Conservation (phyloP, 1,140 invertebrate species). For the Procambarus virginalis region DNA sequence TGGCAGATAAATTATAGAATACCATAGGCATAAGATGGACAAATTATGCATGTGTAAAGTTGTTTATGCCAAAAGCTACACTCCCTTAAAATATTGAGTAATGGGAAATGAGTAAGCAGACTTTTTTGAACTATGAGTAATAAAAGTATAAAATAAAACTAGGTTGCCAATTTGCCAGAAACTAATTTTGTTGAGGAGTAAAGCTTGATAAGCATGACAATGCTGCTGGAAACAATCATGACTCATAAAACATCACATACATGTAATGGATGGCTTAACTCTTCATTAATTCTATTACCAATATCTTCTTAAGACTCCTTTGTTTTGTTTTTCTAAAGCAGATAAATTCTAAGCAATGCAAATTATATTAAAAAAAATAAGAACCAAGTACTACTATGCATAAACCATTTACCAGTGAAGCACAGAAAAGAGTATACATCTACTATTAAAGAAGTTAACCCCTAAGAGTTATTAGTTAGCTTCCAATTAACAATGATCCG, state of each 20-base stretch:
- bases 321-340: neutral
- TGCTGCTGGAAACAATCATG: neutral
- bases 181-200: neutral
- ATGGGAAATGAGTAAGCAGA: neutral
- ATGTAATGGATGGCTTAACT: neutral
- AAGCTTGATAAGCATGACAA: neutral
- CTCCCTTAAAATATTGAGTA: neutral
- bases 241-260: neutral
- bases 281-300: neutral
- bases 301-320: neutral
- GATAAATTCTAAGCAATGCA: neutral
- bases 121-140: neutral
- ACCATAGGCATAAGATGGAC: constrained; percentile 19
- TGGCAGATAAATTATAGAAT: constrained; percentile 11
- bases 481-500: too few species aligned
- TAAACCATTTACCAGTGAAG: neutral
- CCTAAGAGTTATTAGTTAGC: too few species aligned
- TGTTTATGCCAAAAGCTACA: neutral
- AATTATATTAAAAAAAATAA: neutral
- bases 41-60: constrained; percentile 21
- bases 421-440: too few species aligned
- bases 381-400: neutral
- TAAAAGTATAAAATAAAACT: neutral
- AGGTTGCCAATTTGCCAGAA: neutral
- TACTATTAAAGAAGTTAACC: too few species aligned